Percentiles rank a stretch among this genome's conserved stretches.
Conservation (phyloP, 2,113 vertebrate genomes). For the Cyphomyrus discorhynchus region DNA sequence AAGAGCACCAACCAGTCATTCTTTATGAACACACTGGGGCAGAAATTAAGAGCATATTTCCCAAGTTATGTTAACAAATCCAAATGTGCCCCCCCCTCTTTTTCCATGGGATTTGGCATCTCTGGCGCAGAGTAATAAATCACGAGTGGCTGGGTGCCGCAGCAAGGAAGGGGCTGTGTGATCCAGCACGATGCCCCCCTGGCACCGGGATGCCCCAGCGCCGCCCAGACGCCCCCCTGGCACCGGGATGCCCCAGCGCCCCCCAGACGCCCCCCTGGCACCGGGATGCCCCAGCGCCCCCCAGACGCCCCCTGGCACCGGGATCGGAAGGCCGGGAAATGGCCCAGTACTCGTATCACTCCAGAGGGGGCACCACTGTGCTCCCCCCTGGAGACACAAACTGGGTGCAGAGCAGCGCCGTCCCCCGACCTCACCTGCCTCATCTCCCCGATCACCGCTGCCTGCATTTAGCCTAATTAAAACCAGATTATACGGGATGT, state of each 20-base stretch:
- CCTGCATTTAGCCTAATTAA: neutral
- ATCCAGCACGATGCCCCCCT: no score
- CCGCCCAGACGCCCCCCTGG: no score
- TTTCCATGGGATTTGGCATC: neutral
- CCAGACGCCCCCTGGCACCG: neutral
- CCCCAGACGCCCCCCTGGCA: no score
- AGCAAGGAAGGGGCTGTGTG: neutral
- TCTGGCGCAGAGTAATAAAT: neutral
- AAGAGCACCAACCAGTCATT: neutral
- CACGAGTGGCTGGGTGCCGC: neutral
- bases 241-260: no score
- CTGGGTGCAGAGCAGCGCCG: neutral
- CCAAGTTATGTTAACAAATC: neutral
- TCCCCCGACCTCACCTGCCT: neutral
- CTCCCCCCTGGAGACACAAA: neutral
- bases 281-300: no score
- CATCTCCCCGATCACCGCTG: neutral
- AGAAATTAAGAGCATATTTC: neutral
- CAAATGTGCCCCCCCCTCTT: neutral
- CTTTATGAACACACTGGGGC: neutral
- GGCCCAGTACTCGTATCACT: neutral
- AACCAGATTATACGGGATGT: neutral
- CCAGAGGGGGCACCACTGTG: neutral
- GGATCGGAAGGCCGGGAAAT: neutral
- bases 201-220: no score